Base-by-base conservation (phyloP, 2,888 invertebrate species). In the Zootermopsis nevadensis region DNA sequence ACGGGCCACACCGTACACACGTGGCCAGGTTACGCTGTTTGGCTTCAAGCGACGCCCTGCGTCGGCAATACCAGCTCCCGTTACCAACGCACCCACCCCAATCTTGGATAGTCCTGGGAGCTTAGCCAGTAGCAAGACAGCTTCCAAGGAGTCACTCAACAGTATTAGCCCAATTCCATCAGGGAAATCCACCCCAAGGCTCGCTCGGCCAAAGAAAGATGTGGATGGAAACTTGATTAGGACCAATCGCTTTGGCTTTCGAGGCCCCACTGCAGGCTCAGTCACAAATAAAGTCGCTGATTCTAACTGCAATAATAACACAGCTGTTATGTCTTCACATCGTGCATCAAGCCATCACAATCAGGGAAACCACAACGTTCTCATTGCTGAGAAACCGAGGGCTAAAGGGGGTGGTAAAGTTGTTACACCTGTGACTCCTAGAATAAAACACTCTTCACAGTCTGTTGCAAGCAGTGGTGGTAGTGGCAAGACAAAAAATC, bases 11-110 rank as follows among this genome's bases (percentile, higher is more conserved):
- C 84, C 83, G 12, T 91, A 90, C 83, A 93, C 92, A 84, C 92
- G 93, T 85, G 96, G 96, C 80, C 94, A 95, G 85, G 94, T 96
- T 83, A 96, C 95, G 88, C 96, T 96, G 72, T 96, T 96, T 89
- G 96, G 96, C 77, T 96, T 96, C 90, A 94, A 95, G 80, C 92
- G 94, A 84, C 93, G 94, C 83, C 92, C 92, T 72, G 88, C 90
- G 69, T 90, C 91, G 60, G 91, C 92, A 80, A 77, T 77, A 35
- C 84, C 86, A 85, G 82, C 85, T 55, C 72, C 84, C 84, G 85
- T 67, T 66, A 83, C 81, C 90, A 90, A 42, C 80, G 82, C 83
- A n/a, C 77, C 76, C 10, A 69, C 80, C 67, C 84, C 66, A 6
- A 33, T 76, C 31, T 76, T 48, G 85, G 80, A 42, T 85, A 84